Percentiles rank a stretch among this genome's conserved stretches.
phyloP scores from a whole-genome alignment of 2,797 vertebrate genomes.

The Aeoliscus strigatus region DNA sequence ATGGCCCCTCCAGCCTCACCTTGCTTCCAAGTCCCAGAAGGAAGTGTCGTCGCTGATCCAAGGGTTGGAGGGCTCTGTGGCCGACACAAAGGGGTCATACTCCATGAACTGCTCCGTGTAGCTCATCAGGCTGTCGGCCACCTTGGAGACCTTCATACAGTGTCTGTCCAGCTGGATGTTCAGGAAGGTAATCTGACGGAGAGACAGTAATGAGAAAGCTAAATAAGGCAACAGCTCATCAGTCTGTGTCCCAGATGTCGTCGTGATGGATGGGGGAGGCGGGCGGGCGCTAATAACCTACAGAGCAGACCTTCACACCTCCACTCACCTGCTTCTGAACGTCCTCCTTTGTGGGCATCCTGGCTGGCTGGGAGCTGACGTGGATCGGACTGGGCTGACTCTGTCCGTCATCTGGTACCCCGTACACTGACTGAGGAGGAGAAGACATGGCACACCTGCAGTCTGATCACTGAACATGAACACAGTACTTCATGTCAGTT shows the following conservation, averaged over 20 bases:
- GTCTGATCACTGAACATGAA: too few species aligned
- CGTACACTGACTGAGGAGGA: slow-evolving; percentile 84
- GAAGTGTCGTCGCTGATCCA: slow-evolving; percentile 87
- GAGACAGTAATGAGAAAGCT: slow-evolving; percentile 42
- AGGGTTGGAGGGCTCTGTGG: slow-evolving; percentile 87
- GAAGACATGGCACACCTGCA: background rate
- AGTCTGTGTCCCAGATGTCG: slow-evolving; percentile 24
- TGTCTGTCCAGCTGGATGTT: slow-evolving; percentile 93
- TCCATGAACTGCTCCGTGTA: slow-evolving; percentile 92
- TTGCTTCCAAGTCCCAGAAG: slow-evolving; percentile 90
- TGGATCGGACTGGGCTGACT: slow-evolving; percentile 85
- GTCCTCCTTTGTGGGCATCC: slow-evolving; percentile 89
- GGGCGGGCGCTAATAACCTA: slow-evolving; percentile 24
- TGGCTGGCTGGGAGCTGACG: slow-evolving; percentile 79
- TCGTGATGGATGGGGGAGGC: slow-evolving; percentile 44
- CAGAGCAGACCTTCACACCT: slow-evolving; percentile 2
- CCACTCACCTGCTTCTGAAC: slow-evolving; percentile 84
- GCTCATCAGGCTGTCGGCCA: slow-evolving; percentile 92
- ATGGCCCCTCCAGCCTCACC: slow-evolving; percentile 66
- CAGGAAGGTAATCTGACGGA: slow-evolving; percentile 87
- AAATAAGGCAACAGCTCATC: slow-evolving; percentile 47
- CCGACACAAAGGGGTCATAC: slow-evolving; percentile 86
- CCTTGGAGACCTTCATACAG: slow-evolving; percentile 98
- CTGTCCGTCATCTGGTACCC: slow-evolving; percentile 86
- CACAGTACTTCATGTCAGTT: too few species aligned